A percentile compares a stretch with the other conserved stretches of the same genome.
Evolutionary conservation across 1,140 invertebrate genomes (phyloP).

Genomic region (Gonioctena quinquepunctata): DNA sequence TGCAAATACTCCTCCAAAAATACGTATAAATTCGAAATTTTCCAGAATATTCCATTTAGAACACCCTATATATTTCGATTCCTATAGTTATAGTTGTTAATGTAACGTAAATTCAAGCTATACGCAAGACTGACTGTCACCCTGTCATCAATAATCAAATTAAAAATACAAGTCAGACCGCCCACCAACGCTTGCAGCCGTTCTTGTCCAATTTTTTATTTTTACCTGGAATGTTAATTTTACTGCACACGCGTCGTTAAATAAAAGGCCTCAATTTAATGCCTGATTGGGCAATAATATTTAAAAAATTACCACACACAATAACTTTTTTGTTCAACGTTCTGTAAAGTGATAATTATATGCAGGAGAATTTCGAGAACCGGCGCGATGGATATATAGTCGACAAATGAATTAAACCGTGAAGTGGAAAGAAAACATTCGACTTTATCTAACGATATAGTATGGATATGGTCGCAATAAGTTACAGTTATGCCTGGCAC

Average conservation of each 20-base stretch:
- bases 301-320: not conserved
- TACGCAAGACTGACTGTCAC: slow-evolving; percentile 21
- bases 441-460: too few species aligned
- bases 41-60: too few species aligned
- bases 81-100: too few species aligned
- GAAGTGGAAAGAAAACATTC: too few species aligned
- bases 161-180: slow-evolving; percentile 39
- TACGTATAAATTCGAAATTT: too few species aligned
- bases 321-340: not conserved
- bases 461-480: too few species aligned
- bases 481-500: too few species aligned
- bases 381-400: not conserved
- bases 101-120: not conserved
- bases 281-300: slow-evolving; percentile 31
- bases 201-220: slow-evolving; percentile 8
- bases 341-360: not conserved
- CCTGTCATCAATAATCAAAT: slow-evolving; percentile 44
- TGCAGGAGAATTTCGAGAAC: not conserved
- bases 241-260: slow-evolving; percentile 37
- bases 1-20: too few species aligned
- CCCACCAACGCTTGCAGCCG: slow-evolving; percentile 30
- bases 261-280: slow-evolving; percentile 41
- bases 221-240: slow-evolving; percentile 47
- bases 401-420: not conserved
- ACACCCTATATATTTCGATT: too few species aligned